Percentiles rank a stretch among this genome's conserved stretches.
phyloP scores from a whole-genome alignment of 2,113 vertebrate species.

The Etia nguti region DNA sequence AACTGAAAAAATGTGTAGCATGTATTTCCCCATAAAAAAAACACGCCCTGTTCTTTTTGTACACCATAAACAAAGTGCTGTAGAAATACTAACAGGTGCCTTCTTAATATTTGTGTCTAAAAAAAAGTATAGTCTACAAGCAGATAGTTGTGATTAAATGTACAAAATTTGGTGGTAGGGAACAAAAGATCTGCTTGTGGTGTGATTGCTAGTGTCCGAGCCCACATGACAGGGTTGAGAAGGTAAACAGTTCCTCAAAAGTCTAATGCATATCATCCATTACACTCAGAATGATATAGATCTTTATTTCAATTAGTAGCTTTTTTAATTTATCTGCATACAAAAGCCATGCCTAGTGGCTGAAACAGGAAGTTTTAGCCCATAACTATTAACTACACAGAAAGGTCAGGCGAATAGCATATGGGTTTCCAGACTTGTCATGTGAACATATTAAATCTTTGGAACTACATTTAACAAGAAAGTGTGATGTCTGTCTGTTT shows the following conservation, averaged over 20 bases:
- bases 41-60: rapidly evolving
- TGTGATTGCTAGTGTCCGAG: rapidly evolving
- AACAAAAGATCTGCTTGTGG: neutral
- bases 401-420: rapidly evolving
- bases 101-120: too few species aligned
- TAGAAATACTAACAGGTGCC: rapidly evolving
- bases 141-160: neutral
- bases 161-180: rapidly evolving
- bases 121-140: too few species aligned
- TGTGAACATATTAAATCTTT: neutral
- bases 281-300: rapidly evolving
- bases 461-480: neutral
- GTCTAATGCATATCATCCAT: neutral
- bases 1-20: neutral
- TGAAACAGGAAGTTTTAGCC: neutral
- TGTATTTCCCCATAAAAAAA: neutral
- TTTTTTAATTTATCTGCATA: neutral
- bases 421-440: neutral
- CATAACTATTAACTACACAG: neutral
- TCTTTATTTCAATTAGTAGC: neutral
- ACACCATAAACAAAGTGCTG: neutral
- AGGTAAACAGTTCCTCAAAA: neutral
- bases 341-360: neutral
- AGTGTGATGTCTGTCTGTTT: neutral
- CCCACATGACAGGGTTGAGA: neutral